Evolutionary conservation across 1,140 invertebrate species (phyloP).

Genomic region (Apis florea): DNA sequence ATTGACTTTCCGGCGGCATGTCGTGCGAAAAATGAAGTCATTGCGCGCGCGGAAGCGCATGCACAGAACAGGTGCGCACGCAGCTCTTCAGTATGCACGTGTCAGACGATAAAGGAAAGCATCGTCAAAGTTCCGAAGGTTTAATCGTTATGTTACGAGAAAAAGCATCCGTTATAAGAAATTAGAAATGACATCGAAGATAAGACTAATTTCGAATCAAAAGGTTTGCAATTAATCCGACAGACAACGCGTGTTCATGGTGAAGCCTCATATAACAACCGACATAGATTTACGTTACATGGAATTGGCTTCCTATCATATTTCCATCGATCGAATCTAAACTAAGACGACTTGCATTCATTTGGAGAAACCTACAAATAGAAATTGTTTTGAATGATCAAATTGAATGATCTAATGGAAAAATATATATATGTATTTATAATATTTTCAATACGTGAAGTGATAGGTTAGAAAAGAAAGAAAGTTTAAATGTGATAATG

Average conservation of each 20-base stretch:
- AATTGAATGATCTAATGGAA: not conserved
- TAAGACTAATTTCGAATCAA: not conserved
- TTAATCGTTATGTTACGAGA: not conserved
- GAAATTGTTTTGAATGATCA: not conserved
- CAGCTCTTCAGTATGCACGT: not conserved
- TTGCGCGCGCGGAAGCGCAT: not conserved
- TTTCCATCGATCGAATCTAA: slow-evolving; percentile 56
- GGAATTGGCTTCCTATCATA: slow-evolving; percentile 69
- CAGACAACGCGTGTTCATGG: slow-evolving; percentile 67
- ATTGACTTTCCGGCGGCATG: not conserved
- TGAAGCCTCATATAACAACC: slow-evolving; percentile 65
- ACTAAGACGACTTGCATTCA: not conserved
- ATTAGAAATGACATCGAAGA: slow-evolving; percentile 45
- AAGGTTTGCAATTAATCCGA: slow-evolving; percentile 71
- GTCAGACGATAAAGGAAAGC: no score
- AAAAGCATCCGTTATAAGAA: not conserved
- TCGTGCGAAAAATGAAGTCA: not conserved
- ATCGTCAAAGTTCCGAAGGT: not conserved
- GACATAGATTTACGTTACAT: slow-evolving; percentile 67
- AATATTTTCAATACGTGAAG: no score
- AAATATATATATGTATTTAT: no score
- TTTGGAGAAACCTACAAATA: no score
- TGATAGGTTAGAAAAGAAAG: no score
- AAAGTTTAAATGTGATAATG: no score
- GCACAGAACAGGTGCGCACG: not conserved